These are phyloP conservation scores for Diabrotica undecimpunctata DNA, from an alignment of 1,140 invertebrate species.

Conservation along the genomic window DNA sequence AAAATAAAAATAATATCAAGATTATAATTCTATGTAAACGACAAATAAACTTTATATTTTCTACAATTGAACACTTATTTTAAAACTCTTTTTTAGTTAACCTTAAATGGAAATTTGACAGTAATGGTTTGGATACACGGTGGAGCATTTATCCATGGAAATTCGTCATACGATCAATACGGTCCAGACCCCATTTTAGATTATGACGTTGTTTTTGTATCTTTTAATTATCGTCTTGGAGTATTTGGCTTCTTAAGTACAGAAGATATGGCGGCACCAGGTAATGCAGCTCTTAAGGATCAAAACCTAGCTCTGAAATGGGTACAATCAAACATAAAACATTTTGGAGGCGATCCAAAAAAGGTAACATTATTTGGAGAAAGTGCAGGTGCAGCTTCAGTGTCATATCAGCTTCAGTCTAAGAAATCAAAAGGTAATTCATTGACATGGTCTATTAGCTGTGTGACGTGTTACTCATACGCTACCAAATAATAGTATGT, in stretches of 20 bases:
- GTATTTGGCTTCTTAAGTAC: conserved; percentile 50
- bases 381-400: conserved; percentile 63
- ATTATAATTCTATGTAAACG: too few relatives aligned
- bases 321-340: conserved; percentile 64
- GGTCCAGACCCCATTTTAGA: conserved; percentile 63
- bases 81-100: neutral
- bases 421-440: conserved; percentile 54
- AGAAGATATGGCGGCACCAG: conserved; percentile 57
- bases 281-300: conserved; percentile 66
- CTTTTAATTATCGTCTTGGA: conserved; percentile 67
- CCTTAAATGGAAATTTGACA: conserved; percentile 6
- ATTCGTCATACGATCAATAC: conserved; percentile 57
- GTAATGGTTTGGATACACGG: conserved; percentile 67
- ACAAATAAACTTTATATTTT: too few relatives aligned
- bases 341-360: conserved; percentile 69
- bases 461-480: too few relatives aligned
- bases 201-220: conserved; percentile 64
- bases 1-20: too few relatives aligned
- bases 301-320: conserved; percentile 67
- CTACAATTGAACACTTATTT: too few relatives aligned
- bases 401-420: conserved; percentile 62
- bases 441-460: neutral
- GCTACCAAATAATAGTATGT: too few relatives aligned
- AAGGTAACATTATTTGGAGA: conserved; percentile 65
- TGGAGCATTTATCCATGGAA: conserved; percentile 64